A percentile compares a stretch with the other conserved stretches of the same genome.
Evolutionary conservation across 2,113 vertebrate genomes (phyloP).

Genomic region (Centrocercus urophasianus): DNA sequence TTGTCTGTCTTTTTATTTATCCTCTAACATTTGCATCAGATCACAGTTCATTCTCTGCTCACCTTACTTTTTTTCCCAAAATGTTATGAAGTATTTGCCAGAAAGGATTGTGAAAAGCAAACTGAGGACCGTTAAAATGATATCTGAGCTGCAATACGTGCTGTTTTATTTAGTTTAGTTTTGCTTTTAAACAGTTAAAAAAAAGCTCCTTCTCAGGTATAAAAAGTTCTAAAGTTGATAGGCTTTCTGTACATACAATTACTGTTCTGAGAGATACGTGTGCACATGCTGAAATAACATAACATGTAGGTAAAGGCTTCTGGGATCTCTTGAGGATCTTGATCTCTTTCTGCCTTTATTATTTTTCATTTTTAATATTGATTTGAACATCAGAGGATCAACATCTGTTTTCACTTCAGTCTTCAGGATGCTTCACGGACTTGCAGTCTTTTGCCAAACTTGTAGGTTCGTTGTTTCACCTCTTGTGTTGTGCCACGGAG

Average conservation of each 20-base stretch:
- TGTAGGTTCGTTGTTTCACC: not conserved
- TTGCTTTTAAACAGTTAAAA: not conserved
- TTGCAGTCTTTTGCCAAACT: not conserved
- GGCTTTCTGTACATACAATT: not conserved
- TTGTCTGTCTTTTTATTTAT: not conserved
- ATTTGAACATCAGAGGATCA: slow-evolving; percentile 32
- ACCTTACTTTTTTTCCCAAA: not conserved
- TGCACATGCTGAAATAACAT: not conserved
- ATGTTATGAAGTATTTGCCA: not conserved
- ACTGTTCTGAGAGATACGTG: not conserved
- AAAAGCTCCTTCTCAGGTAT: not conserved
- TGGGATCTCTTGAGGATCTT: not conserved
- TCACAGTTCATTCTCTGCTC: not conserved
- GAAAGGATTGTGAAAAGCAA: not conserved
- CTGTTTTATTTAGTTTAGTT: not conserved
- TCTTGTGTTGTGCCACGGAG: not conserved
- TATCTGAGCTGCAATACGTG: not conserved
- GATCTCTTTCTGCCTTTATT: not conserved
- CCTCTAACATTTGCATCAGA: not conserved
- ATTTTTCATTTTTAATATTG: slow-evolving; percentile 8
- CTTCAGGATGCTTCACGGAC: not conserved
- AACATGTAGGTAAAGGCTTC: not conserved
- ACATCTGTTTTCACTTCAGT: not conserved
- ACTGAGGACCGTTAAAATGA: not conserved
- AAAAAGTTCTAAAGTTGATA: not conserved